Evolutionary conservation across 2,113 vertebrate species (phyloP).

Genomic region (Serilophus lunatus): DNA sequence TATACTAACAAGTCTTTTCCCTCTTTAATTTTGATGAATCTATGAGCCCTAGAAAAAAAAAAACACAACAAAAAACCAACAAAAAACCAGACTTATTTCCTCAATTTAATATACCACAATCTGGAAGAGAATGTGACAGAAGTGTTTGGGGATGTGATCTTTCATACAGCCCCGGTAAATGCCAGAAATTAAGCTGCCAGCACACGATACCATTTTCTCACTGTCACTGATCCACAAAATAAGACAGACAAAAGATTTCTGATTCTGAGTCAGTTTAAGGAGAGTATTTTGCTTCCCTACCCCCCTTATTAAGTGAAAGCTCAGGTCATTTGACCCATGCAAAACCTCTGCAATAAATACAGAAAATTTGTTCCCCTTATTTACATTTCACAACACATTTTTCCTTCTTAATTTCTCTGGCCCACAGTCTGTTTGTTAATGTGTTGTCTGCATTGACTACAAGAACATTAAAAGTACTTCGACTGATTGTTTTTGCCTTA

Average conservation of each 20-base stretch:
- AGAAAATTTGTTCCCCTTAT: background rate
- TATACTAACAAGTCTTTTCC: constrained; percentile 33
- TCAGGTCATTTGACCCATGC: background rate
- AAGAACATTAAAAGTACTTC: background rate
- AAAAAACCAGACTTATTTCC: constrained; percentile 16
- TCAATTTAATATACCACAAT: constrained; percentile 26
- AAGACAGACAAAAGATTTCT: background rate
- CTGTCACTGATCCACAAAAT: background rate
- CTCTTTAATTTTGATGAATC: constrained; percentile 51
- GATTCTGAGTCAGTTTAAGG: accelerated
- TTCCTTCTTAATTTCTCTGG: background rate
- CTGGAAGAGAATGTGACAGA: constrained; percentile 30
- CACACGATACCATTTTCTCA: constrained; percentile 4
- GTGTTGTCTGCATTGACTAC: background rate
- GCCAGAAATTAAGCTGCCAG: constrained; percentile 28
- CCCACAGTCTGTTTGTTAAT: background rate
- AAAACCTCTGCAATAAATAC: background rate
- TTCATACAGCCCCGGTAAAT: background rate
- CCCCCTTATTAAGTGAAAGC: background rate
- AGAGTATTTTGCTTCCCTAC: background rate
- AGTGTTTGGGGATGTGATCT: constrained; percentile 28
- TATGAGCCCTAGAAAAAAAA: constrained; percentile 9
- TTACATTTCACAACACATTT: accelerated
- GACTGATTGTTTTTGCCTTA: constrained; percentile 10
- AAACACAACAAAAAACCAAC: constrained; percentile 32